phyloP scores from a whole-genome alignment of 2,888 invertebrate genomes.

The Synergus japonicus region DNA sequence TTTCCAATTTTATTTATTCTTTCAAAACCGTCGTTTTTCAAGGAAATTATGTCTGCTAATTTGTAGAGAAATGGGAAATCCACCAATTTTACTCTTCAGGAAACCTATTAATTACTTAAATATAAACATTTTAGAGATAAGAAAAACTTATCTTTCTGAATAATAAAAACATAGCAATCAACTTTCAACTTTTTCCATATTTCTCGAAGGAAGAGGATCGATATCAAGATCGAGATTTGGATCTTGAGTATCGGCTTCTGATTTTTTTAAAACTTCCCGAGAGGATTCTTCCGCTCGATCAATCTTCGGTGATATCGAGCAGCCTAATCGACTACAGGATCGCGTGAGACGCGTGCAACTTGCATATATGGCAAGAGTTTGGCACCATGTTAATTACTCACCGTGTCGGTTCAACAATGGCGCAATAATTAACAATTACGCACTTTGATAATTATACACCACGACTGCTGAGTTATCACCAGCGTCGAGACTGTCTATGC shows the following conservation, averaged over 20 bases:
- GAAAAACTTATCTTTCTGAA: not conserved
- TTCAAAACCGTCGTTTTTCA: too few relatives aligned
- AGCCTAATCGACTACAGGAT: constrained; percentile 45
- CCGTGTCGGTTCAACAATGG: constrained; percentile 66
- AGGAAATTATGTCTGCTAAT: not conserved
- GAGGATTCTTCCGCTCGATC: constrained; percentile 48
- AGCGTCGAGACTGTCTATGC: constrained; percentile 16
- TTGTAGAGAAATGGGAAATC: not conserved
- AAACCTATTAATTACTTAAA: not conserved
- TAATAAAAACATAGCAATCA: too few relatives aligned
- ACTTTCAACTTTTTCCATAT: too few relatives aligned
- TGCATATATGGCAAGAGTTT: constrained; percentile 53
- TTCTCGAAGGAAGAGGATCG: not conserved
- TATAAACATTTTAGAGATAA: not conserved
- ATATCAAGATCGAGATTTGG: constrained; percentile 2
- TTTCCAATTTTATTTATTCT: too few relatives aligned
- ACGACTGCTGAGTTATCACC: constrained; percentile 68
- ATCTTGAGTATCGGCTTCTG: constrained; percentile 4
- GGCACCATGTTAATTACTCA: constrained; percentile 71
- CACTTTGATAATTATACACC: constrained; percentile 73
- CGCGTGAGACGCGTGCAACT: constrained; percentile 41
- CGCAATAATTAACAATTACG: constrained; percentile 76
- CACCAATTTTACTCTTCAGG: not conserved
- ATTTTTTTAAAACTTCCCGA: constrained; percentile 17
- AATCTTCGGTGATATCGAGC: constrained; percentile 49